These are phyloP conservation scores for Phyllotreta striolata DNA, from an alignment of 2,888 invertebrate species.

Conservation along the genomic window DNA sequence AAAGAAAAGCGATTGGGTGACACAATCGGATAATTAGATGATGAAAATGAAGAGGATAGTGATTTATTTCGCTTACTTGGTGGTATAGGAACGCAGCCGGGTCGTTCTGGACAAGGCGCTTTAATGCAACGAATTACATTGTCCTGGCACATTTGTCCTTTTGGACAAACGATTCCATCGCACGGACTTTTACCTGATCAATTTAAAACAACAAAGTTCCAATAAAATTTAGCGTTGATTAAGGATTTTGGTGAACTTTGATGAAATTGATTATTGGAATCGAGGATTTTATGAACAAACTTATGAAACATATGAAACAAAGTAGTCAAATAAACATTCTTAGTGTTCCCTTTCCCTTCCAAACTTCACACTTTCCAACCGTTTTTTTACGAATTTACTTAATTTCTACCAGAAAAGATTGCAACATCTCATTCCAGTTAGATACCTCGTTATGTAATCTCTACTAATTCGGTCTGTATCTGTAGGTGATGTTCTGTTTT, in stretches of 20 bases:
- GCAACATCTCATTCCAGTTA: background rate
- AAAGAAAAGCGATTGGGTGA: too few relatives aligned
- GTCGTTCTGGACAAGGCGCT: constrained; percentile 8
- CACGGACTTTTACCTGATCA: background rate
- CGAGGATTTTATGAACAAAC: too few relatives aligned
- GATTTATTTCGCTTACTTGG: too few relatives aligned
- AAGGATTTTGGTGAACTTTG: too few relatives aligned
- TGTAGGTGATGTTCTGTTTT: background rate
- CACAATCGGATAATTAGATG: too few relatives aligned
- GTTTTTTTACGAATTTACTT: background rate
- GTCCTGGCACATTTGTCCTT: constrained; percentile 3
- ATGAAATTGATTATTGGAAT: too few relatives aligned
- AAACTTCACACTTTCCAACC: too few relatives aligned
- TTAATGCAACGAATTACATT: constrained; percentile 6
- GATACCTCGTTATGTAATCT: background rate
- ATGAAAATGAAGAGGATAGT: too few relatives aligned
- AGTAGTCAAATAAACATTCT: too few relatives aligned
- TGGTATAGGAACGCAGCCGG: background rate
- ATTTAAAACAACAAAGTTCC: background rate
- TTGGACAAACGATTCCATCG: background rate
- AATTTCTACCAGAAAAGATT: background rate
- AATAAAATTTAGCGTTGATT: background rate
- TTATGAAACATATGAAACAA: too few relatives aligned
- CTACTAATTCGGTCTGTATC: too few relatives aligned
- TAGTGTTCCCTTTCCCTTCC: too few relatives aligned